Evolutionary conservation across 30 jellyfish, hydroid and myxozoan genomes (phyloP), one percentile per base, ranked within the genome.

Genomic region (Hydractinia echinata): DNA sequence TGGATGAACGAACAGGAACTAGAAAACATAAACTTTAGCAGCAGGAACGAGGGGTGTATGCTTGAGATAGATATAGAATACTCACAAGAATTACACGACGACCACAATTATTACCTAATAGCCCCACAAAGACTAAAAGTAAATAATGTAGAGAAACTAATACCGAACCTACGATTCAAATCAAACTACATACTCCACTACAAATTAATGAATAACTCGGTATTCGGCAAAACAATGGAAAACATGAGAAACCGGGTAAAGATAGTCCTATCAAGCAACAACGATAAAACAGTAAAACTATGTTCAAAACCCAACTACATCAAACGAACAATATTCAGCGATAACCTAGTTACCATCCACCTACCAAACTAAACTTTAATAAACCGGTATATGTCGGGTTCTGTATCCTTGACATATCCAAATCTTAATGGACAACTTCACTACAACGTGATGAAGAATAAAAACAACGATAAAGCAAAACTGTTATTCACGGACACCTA

Each of bases 91-190:
- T 66, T 89, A 71, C 95, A 80, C 60, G 85, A 84, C 68, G 58
- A 51, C 4, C 95, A 89, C 82, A 79, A 66, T 10, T 95, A 89
- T 74, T 84, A 84, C 53, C 97, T 92, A 56, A 53, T 89, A 52
- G 92, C 85, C 4, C 76, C 95, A 10, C 95, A 89, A 64, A 51
- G 84, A 16, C 14, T 49, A n/a, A 79, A 15, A 5, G 53, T 79
- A 13, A 51, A 52, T 5, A 10, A 76, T 49, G 73, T 73, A 4
- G n/a, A 54, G 8, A 89, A 89, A 58, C 82, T 89, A 54, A 81
- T 81, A 9, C 97, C 95, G 48, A 89, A 61, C 9, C 58, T 78
- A 15, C 48, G 51, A 4, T 49, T 79, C 88, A 89, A 89, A 61
- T 66, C 66, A 73, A 79, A 80, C 15, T 89, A 89, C 55, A 77